Evolutionary conservation across 1,140 invertebrate genomes (phyloP).

Genomic region (Belonocnema kinseyi): DNA sequence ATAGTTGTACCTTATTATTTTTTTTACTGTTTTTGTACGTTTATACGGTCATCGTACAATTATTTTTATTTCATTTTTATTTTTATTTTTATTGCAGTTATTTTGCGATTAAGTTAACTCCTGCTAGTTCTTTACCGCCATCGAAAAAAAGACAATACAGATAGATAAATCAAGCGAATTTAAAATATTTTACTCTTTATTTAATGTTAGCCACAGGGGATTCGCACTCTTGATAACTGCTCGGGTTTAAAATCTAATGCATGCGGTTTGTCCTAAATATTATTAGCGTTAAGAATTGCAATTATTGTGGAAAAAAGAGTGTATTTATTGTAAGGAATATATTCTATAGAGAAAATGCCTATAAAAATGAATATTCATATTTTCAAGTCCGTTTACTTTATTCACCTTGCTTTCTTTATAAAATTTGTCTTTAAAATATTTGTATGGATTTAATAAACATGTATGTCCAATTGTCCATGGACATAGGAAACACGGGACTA

Average conservation of each 20-base stretch:
- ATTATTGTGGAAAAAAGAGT: too few relatives aligned
- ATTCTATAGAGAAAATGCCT: too few relatives aligned
- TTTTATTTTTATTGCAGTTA: neutral
- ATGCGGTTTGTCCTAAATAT: too few relatives aligned
- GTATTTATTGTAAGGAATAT: too few relatives aligned
- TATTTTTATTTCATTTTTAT: conserved; percentile 46
- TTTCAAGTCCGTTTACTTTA: too few relatives aligned
- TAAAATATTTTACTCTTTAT: too few relatives aligned
- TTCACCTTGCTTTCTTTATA: too few relatives aligned
- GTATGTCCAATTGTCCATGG: too few relatives aligned
- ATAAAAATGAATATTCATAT: too few relatives aligned
- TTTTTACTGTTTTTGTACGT: conserved; percentile 70
- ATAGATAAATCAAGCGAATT: neutral
- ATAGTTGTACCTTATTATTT: conserved; percentile 45
- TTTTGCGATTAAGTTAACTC: neutral
- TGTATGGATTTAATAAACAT: neutral
- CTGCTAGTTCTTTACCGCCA: neutral
- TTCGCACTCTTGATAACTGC: neutral
- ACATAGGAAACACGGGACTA: too few relatives aligned
- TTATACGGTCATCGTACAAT: conserved; percentile 59
- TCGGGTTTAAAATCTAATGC: neutral
- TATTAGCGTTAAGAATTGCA: too few relatives aligned
- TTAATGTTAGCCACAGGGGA: too few relatives aligned
- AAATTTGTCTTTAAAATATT: neutral
- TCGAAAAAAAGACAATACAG: neutral